Evolutionary conservation across 2,888 invertebrate genomes (phyloP).

Genomic region (Ennomos erosarius): DNA sequence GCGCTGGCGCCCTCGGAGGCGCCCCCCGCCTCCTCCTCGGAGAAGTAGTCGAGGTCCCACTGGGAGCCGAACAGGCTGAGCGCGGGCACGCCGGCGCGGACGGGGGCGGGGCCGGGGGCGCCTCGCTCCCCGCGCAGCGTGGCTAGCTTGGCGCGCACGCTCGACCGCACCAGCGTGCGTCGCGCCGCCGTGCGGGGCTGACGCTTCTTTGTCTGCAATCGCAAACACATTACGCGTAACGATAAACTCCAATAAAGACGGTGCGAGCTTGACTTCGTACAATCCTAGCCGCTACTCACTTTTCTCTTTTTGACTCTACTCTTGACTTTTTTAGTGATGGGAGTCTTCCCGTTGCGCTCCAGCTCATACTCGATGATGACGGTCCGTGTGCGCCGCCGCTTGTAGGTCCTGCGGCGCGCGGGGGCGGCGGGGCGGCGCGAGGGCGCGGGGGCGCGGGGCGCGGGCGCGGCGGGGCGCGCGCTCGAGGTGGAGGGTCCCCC

Average conservation of each 20-base stretch:
- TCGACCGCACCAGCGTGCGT: constrained; percentile 66
- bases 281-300: constrained; percentile 45
- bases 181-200: constrained; percentile 75
- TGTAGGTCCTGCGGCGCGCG: constrained; percentile 36
- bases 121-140: constrained; percentile 36
- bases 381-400: constrained; percentile 80
- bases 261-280: too few relatives aligned
- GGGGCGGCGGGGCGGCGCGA: constrained; percentile 27
- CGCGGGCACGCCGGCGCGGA: constrained; percentile 55
- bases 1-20: constrained; percentile 60
- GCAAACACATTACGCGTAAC: neutral
- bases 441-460: constrained; percentile 12
- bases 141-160: constrained; percentile 68
- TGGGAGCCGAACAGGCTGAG: constrained; percentile 87
- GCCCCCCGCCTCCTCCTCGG: constrained; percentile 71
- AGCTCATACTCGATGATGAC: constrained; percentile 88
- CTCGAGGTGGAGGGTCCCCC: too few relatives aligned
- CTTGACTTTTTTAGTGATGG: constrained; percentile 81
- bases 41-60: constrained; percentile 89
- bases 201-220: constrained; percentile 54
- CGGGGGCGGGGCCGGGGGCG: constrained; percentile 11
- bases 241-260: too few relatives aligned
- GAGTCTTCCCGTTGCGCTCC: constrained; percentile 86
- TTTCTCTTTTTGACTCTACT: constrained; percentile 68
- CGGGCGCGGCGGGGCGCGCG: constrained; percentile 4